phyloP scores from a whole-genome alignment of 2,797 vertebrate genomes.

The Heteromormyrus szaboi region DNA sequence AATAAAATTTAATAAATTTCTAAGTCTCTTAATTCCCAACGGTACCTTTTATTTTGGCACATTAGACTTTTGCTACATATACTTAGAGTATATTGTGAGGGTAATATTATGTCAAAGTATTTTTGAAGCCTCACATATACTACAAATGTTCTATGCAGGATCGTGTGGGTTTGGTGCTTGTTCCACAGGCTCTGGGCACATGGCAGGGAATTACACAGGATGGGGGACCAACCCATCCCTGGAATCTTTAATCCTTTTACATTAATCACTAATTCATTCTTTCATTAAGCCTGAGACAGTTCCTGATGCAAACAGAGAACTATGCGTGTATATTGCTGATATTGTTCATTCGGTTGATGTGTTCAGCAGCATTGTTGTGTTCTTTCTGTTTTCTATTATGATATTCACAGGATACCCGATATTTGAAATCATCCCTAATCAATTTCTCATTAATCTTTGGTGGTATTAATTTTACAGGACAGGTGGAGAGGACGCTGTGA shows the following conservation, averaged over 20 bases:
- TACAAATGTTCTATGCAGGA: not conserved
- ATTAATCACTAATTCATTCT: not conserved
- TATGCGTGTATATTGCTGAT: not conserved
- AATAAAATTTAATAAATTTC: not conserved
- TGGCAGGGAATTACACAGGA: not conserved
- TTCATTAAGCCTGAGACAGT: not conserved
- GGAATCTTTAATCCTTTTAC: not conserved
- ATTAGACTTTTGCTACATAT: not conserved
- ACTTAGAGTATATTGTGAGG: not conserved
- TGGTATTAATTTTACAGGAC: not conserved
- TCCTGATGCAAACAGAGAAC: not conserved
- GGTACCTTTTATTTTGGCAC: not conserved
- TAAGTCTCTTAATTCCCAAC: not conserved
- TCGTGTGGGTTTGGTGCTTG: not conserved
- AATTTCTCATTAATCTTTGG: not conserved
- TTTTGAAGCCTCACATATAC: not conserved
- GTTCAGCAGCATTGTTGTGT: not conserved
- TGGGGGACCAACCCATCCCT: not conserved
- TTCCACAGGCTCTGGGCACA: not conserved
- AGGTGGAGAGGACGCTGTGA: not conserved
- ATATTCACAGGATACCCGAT: not conserved
- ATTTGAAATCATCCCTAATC: not conserved
- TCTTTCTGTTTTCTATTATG: not conserved
- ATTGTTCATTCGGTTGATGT: not conserved
- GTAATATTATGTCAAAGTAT: not conserved